Evolutionary conservation across 2,113 vertebrate genomes (phyloP).

Genomic region (Halcyon senegalensis): DNA sequence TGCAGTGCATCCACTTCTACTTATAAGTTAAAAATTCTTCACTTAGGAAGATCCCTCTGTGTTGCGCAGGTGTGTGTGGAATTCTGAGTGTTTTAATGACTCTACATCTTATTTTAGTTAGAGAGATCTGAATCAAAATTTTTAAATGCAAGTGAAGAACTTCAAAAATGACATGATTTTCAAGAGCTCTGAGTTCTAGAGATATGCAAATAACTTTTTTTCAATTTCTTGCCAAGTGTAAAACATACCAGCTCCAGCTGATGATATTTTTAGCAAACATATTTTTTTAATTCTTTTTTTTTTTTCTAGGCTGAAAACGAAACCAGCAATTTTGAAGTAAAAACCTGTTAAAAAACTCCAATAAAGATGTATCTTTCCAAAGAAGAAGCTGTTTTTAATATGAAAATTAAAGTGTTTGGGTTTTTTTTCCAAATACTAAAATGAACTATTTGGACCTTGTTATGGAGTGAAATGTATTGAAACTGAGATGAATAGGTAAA

Average conservation of each 20-base stretch:
- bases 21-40: not conserved
- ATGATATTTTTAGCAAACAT: not conserved
- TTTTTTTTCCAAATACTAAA: not conserved
- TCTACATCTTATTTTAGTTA: not conserved
- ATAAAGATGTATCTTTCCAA: not conserved
- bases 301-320: not conserved
- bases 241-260: not conserved
- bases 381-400: not conserved
- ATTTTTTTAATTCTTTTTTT: not conserved
- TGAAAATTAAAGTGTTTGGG: not conserved
- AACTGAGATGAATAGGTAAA: not conserved
- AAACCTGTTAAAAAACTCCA: not conserved
- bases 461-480: not conserved
- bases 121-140: not conserved
- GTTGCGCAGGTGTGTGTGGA: not conserved
- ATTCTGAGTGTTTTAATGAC: not conserved
- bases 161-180: not conserved
- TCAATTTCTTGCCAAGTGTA: not conserved
- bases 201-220: constrained; percentile 13
- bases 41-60: not conserved
- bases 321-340: constrained; percentile 13
- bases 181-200: constrained; percentile 5
- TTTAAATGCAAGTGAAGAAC: not conserved
- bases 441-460: not conserved
- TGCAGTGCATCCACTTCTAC: not conserved